Base-by-base conservation (phyloP, 2,888 invertebrate species). In the Seira sanloemensis region DNA sequence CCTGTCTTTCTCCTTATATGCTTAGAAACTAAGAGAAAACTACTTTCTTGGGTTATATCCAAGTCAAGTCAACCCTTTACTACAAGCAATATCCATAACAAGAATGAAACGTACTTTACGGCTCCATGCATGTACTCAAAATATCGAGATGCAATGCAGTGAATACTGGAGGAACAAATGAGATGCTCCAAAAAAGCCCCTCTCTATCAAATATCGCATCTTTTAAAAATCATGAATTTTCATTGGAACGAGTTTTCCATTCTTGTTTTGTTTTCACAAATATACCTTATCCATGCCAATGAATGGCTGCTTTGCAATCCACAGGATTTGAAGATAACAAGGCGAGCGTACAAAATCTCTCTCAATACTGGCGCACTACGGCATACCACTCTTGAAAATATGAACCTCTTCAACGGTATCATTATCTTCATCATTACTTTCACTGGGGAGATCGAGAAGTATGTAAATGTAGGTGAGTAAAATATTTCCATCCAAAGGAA, bases 1-100 rank as follows among this genome's bases (percentile, higher is more conserved):
- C 72, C 76, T 67, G 58, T 24, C 74, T 58, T 27, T 54, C 77
- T 68, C 37, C n/a, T 23, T 37, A n/a, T n/a, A n/a, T n/a, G n/a
- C n/a, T n/a, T n/a, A n/a, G n/a, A n/a, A n/a, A n/a, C n/a, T n/a
- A n/a, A n/a, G n/a, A n/a, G n/a, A n/a, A n/a, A n/a, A n/a, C n/a
- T n/a, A n/a, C n/a, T 50, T 50, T 50, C 16, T 50, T 50, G 50
- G 50, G 50, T n/a, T 50, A 50, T 50, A 50, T 50, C 50, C 50
- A 50, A 50, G 50, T 50, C 50, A 50, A 50, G 50, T 50, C 50
- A 50, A 50, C 50, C 50, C 50, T 50, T 50, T 50, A 50, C 50
- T 50, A 50, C 50, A n/a, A n/a, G 50, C 16, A 50, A 50, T 50
- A 50, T 50, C 50, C 50, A 50, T 50, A 50, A 50, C n/a, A 50